These are phyloP conservation scores for Dicerorhinus sumatrensis DNA, from an alignment of 2,113 vertebrate genomes.

Conservation along the genomic window DNA sequence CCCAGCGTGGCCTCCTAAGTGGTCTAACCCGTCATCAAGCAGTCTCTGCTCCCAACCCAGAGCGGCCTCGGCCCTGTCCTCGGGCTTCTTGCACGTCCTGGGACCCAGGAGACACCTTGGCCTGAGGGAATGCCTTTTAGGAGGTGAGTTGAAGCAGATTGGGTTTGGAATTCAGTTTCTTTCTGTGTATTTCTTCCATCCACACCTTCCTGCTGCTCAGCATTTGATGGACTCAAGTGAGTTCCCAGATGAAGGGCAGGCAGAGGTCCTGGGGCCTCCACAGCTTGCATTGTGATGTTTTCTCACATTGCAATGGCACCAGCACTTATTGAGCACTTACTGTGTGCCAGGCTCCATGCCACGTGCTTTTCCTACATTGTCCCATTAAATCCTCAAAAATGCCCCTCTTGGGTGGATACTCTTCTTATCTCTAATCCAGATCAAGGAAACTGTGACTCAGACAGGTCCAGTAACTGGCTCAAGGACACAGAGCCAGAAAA, in stretches of 20 bases:
- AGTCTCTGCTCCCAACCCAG: neutral
- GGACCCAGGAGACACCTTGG: neutral
- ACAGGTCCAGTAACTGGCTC: neutral
- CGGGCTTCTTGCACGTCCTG: neutral
- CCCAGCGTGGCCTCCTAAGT: neutral
- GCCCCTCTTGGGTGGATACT: neutral
- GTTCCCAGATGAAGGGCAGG: neutral
- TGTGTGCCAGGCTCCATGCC: neutral
- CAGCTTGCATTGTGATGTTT: neutral
- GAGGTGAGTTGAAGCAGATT: neutral
- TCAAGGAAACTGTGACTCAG: neutral
- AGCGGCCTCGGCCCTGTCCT: neutral
- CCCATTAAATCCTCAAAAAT: neutral
- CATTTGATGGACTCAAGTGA: slow-evolving; percentile 24
- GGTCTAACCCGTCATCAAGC: neutral
- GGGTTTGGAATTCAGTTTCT: slow-evolving; percentile 8
- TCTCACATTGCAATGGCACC: neutral
- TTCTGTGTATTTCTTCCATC: slow-evolving; percentile 35
- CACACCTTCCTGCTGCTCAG: slow-evolving; percentile 59
- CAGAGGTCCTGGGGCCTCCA: slow-evolving; percentile 4
- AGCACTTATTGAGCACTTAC: slow-evolving; percentile 4
- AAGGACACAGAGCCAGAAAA: neutral
- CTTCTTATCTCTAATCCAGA: slow-evolving; percentile 1
- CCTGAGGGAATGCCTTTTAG: neutral
- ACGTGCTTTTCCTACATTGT: neutral